Evolutionary conservation across 1,140 invertebrate species (phyloP).

Genomic region (Periplaneta americana): DNA sequence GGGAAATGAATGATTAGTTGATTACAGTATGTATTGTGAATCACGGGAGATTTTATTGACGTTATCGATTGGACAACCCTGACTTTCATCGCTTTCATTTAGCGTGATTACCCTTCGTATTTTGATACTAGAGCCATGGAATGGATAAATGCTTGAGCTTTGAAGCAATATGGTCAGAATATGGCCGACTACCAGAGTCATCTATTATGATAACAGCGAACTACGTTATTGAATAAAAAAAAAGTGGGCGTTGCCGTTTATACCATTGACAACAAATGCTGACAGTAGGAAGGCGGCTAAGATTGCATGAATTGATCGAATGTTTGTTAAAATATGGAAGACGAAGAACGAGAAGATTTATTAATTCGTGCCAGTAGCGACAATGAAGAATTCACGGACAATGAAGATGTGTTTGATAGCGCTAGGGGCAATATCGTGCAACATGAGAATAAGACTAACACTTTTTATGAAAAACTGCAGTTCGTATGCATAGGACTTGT

Average conservation of each 20-base stretch:
- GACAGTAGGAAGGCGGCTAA: not conserved
- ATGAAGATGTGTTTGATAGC: slow-evolving; percentile 5
- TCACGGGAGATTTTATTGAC: too few relatives aligned
- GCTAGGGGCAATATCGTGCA: not conserved
- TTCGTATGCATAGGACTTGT: slow-evolving; percentile 11
- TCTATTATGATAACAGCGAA: not conserved
- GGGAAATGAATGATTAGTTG: too few relatives aligned
- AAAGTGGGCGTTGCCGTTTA: not conserved
- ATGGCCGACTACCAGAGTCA: not conserved
- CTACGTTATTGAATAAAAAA: not conserved
- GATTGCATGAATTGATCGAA: not conserved
- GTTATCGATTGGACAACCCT: too few relatives aligned
- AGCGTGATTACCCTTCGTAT: too few relatives aligned
- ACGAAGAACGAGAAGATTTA: slow-evolving; percentile 13
- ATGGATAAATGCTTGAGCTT: too few relatives aligned
- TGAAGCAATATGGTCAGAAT: too few relatives aligned
- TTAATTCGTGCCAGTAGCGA: slow-evolving; percentile 11
- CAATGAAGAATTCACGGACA: slow-evolving; percentile 13
- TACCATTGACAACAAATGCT: not conserved
- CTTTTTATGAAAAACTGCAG: slow-evolving; percentile 10
- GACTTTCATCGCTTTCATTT: too few relatives aligned
- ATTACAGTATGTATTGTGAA: too few relatives aligned
- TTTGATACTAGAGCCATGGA: too few relatives aligned
- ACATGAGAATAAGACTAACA: not conserved
- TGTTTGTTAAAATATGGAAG: slow-evolving; percentile 12